phyloP scores from a whole-genome alignment of 1,140 invertebrate genomes.

The Drosophila sp. region DNA sequence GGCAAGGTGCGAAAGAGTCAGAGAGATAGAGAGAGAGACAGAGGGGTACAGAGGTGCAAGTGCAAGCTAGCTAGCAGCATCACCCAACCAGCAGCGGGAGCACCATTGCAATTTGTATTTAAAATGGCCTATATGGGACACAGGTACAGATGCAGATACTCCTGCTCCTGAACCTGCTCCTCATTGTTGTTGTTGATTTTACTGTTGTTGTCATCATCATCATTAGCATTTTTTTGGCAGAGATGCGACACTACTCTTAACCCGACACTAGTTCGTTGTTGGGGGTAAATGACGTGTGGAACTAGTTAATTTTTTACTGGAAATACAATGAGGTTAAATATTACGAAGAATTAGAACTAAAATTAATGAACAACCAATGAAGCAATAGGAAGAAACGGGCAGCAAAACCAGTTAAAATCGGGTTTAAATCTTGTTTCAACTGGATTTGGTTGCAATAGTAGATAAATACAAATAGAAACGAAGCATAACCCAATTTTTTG shows the following conservation, averaged over 20 bases:
- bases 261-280: not conserved
- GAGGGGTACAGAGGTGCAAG: not conserved
- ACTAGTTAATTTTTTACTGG: too few species aligned
- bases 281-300: too few species aligned
- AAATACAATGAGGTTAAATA: too few species aligned
- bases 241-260: not conserved
- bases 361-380: too few species aligned
- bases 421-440: too few species aligned
- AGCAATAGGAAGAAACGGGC: too few species aligned
- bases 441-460: too few species aligned
- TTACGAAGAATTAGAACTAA: too few species aligned
- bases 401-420: too few species aligned
- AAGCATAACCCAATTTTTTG: too few species aligned
- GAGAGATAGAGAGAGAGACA: not conserved
- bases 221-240: constrained; percentile 66
- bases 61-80: constrained; percentile 14
- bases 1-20: not conserved
- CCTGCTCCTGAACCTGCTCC: not conserved
- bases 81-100: constrained; percentile 1
- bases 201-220: constrained; percentile 54
- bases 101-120: constrained; percentile 75
- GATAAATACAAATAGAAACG: too few species aligned
- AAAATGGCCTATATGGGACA: constrained; percentile 65
- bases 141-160: constrained; percentile 15
- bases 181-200: too few species aligned